phyloP scores from a whole-genome alignment of 2,113 vertebrate species.

The Aphelocoma coerulescens region DNA sequence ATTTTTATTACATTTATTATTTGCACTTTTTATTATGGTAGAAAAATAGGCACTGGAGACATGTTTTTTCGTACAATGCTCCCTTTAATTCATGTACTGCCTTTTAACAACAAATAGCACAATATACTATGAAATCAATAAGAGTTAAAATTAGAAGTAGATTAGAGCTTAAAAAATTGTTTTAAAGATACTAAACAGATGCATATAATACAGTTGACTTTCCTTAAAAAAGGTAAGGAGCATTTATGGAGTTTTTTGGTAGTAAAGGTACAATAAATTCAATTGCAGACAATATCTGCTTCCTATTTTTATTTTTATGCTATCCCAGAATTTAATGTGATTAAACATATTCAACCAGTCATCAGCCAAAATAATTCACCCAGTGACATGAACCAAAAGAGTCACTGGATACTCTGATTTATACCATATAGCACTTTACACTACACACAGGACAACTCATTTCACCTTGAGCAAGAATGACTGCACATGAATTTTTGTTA shows the following conservation, averaged over 20 bases:
- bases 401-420: neutral
- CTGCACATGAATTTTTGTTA: rapidly evolving
- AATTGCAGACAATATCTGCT: neutral
- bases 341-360: neutral
- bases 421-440: neutral
- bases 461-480: neutral
- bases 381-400: neutral
- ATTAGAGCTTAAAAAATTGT: neutral
- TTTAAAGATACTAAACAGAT: neutral
- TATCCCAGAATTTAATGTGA: neutral
- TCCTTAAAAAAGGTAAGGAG: neutral
- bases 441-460: neutral
- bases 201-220: neutral
- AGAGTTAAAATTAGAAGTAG: neutral
- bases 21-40: neutral
- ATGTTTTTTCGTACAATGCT: neutral
- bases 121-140: neutral
- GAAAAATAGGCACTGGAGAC: neutral
- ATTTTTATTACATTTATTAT: neutral
- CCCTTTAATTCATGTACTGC: neutral
- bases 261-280: neutral
- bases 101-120: neutral
- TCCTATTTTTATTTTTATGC: neutral
- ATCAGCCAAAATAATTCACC: neutral
- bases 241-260: neutral